Base-by-base conservation (phyloP, 2,797 vertebrate genomes). In the Sorex maritimensis region DNA sequence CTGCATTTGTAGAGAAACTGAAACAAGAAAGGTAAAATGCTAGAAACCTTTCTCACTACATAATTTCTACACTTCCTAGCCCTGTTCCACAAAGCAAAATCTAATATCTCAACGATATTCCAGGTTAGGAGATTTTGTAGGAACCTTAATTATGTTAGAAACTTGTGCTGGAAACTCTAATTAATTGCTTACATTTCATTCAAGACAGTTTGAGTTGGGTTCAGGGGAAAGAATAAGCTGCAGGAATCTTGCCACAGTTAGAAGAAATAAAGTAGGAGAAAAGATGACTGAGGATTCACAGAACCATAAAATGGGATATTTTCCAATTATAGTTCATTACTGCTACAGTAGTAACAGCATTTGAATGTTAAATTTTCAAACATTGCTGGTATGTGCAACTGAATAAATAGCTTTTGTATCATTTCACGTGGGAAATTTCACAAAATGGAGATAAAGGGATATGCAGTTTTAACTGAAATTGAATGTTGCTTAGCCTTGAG, bases 301-400 rank as follows among this genome's bases (percentile, higher is more conserved):
- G 65, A 94, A 95, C 58, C 90, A 95, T 75, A 94, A 86, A 96
- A 92, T 28, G 52, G 78, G 34, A 94, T 34, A 88, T 95, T 97
- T 97, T 97, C 68, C 91, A 96, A 97, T 96, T 96, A 96, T 1
- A 95, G 95, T 95, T 95, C 96, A 96, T 96, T 97, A 91, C 65
- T 93, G 21, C 17, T 74, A 92, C 28, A 91, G 30, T 96, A 96
- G 52, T 95, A 97, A 96, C 41, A 97, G 38, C 49, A 95, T 87
- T 90, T 81, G 30, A 9, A 89, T 0, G 0, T 88, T 79, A 97
- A 71, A 87, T 68, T 94, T 96, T 78, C 24, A 44, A 85, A 89
- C 78, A 93, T 88, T 92, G 96, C 93, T 83, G 24, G 87, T 95
- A 81, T 94, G 67, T 87, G 95, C 89, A 96, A 97, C 86, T 91